Base-by-base conservation (phyloP, 92 coral and sea anemone species). In the Porites lobata region DNA sequence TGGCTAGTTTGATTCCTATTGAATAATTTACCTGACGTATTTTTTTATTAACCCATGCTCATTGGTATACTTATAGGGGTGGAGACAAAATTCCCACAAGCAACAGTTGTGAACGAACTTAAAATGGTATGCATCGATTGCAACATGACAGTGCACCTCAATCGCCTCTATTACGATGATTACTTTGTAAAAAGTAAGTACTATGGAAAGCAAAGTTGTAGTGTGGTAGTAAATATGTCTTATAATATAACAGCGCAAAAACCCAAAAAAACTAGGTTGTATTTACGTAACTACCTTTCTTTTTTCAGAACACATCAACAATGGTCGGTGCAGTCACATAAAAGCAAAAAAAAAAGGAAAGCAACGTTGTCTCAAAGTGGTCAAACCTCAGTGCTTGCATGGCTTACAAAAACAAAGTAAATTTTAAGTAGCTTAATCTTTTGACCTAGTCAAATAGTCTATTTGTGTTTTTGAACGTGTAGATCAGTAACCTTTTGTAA, bases 101-200 rank as follows among this genome's bases (percentile, higher is more conserved):
- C 72, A 70, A 78, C 12, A 8, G 18, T 78, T 59, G 18, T 62
- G 18, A 78, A 78, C 65, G 83, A 78, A 24, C 64, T 63, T 72
- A 0, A 56, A 8, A 78, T 78, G 43, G 50, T 65, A 2, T 78
- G 83, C 47, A 57, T 32, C 59, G 63, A 64, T 57, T 78, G 83
- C 83, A 64, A 78, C 50, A 65, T 72, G 38, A 17, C 22, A 0
- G 73, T 78, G 6, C 64, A 78, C 72, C 83, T 65, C 43, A 78
- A 64, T 19, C 43, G 72, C 6, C 64, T 78, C 26, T 78, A 78
- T 69, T 78, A 65, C 63, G 50, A 63, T 20, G 73, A 78, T 78
- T 78, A 78, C 58, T 78, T 78, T 78, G 72, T 63, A 69, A 63
- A 78, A 78, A 64, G 82, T 63, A 77, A 62, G 82, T 21, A 21